Evolutionary conservation across 2,888 invertebrate genomes (phyloP).

Genomic region (Rotaria socialis): DNA sequence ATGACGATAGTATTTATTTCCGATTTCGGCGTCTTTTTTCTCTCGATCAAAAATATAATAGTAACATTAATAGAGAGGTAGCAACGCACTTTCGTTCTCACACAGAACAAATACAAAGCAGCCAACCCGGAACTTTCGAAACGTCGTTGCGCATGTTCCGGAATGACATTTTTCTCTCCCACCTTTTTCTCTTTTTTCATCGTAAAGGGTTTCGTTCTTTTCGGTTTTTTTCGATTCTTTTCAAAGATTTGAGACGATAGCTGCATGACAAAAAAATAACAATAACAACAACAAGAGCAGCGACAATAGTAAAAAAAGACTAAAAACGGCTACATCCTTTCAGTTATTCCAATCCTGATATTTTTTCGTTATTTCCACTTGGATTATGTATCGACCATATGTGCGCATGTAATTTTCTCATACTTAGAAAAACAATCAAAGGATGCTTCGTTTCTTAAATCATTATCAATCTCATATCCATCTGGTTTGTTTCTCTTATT

Average conservation of each 20-base stretch:
- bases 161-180: slow-evolving; percentile 32
- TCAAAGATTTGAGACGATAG: slow-evolving; percentile 5
- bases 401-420: neutral
- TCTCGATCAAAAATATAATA: slow-evolving; percentile 19
- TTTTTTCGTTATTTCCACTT: slow-evolving; percentile 10
- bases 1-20: neutral
- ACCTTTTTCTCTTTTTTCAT: slow-evolving; percentile 20
- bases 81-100: slow-evolving; percentile 17
- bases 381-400: neutral
- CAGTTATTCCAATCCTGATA: neutral
- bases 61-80: slow-evolving; percentile 18
- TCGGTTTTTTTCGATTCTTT: slow-evolving; percentile 15
- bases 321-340: neutral
- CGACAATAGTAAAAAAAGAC: neutral
- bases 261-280: neutral
- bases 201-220: neutral
- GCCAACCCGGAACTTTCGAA: slow-evolving; percentile 35
- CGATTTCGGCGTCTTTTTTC: neutral
- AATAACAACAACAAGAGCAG: neutral
- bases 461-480: neutral
- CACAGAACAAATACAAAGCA: slow-evolving; percentile 26
- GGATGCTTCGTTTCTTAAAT: neutral
- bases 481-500: neutral
- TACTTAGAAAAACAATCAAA: neutral
- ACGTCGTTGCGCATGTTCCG: slow-evolving; percentile 30